phyloP scores from a whole-genome alignment of 2,113 vertebrate genomes.

The Pimephales promelas region DNA sequence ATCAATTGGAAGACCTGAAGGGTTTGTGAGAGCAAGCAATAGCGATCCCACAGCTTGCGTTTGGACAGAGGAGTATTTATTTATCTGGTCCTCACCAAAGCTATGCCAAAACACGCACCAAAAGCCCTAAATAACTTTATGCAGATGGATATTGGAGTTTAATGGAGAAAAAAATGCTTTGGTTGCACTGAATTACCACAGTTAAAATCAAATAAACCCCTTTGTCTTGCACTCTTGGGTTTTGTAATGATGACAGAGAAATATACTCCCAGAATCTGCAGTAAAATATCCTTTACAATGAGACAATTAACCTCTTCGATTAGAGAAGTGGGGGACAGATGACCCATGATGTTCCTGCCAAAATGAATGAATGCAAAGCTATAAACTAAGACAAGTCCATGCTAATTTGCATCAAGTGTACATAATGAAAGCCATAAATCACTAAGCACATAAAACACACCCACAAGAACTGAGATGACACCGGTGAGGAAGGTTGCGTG shows the following conservation, averaged over 20 bases:
- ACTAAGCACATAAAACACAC: background rate
- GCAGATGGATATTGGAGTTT: background rate
- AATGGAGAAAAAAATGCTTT: background rate
- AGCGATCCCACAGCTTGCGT: conserved; percentile 8
- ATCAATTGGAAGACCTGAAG: conserved; percentile 34
- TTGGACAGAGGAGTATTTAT: background rate
- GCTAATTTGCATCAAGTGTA: conserved; percentile 24
- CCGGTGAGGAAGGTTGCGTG: background rate
- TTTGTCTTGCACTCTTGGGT: conserved; percentile 5
- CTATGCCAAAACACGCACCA: background rate
- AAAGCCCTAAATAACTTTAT: background rate
- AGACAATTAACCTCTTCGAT: conserved; percentile 36
- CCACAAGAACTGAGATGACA: background rate
- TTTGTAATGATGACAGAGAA: background rate
- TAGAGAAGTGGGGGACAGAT: background rate
- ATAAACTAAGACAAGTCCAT: conserved; percentile 28
- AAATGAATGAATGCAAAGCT: conserved; percentile 27
- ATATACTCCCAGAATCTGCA: background rate
- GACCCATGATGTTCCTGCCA: conserved; percentile 15
- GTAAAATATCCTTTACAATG: conserved; percentile 28
- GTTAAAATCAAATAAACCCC: conserved; percentile 20
- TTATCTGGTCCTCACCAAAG: background rate
- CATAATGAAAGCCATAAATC: conserved; percentile 48
- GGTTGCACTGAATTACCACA: background rate
- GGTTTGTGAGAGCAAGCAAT: conserved; percentile 13